Percentiles rank a stretch among this genome's conserved stretches.
Evolutionary conservation across 2,888 invertebrate species (phyloP).

Genomic region (Pollenia angustigena): DNA sequence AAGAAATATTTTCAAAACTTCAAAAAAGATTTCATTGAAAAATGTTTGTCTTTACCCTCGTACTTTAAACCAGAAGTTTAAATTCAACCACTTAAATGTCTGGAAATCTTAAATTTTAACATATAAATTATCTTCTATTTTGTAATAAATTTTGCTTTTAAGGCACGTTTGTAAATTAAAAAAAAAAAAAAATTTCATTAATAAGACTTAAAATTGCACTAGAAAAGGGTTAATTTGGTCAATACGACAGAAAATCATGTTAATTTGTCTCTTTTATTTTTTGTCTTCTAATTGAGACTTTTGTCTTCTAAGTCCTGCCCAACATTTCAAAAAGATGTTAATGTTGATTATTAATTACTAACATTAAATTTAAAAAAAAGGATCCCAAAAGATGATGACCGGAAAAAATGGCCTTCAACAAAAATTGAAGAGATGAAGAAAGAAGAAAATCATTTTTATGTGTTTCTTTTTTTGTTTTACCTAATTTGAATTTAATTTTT

Average conservation of each 20-base stretch:
- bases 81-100: too few relatives aligned
- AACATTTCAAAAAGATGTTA: conserved; percentile 37
- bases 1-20: too few relatives aligned
- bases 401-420: conserved; percentile 20
- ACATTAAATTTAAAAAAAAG: conserved; percentile 35
- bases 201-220: neutral
- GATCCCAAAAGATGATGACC: conserved; percentile 12
- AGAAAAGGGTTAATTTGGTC: conserved; percentile 19
- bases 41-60: too few relatives aligned
- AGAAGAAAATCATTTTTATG: conserved; percentile 7
- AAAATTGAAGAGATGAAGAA: neutral
- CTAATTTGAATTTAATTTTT: neutral
- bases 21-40: too few relatives aligned
- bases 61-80: too few relatives aligned
- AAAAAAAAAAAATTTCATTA: too few relatives aligned
- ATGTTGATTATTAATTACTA: conserved; percentile 49
- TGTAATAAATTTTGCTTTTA: too few relatives aligned
- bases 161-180: too few relatives aligned
- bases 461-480: neutral
- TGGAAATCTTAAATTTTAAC: too few relatives aligned
- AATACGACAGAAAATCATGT: neutral
- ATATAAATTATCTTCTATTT: too few relatives aligned
- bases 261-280: neutral
- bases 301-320: conserved; percentile 3
- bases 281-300: conserved; percentile 17